These are phyloP conservation scores for Toxonevra muliebris DNA, from an alignment of 2,888 invertebrate genomes.

Conservation along the genomic window DNA sequence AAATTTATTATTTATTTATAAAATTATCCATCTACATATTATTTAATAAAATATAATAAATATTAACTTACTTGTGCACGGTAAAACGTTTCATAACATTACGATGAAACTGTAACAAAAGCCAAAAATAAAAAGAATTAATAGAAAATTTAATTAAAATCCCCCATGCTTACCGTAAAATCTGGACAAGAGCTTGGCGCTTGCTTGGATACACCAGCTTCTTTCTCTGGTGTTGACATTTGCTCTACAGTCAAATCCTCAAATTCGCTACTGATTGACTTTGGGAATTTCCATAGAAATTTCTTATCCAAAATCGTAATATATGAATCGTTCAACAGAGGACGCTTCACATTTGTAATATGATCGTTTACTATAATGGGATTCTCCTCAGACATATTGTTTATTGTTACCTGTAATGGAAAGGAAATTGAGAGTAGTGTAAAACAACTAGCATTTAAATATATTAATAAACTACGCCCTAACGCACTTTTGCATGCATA, in stretches of 20 bases:
- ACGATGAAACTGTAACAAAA: conserved; percentile 39
- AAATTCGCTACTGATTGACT: conserved; percentile 27
- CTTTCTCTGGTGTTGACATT: conserved; percentile 43
- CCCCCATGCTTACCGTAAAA: conserved; percentile 48
- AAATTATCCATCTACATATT: too few species aligned
- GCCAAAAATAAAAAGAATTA: conserved; percentile 3
- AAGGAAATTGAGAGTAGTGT: too few species aligned
- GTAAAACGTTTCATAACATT: conserved; percentile 52
- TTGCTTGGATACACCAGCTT: conserved; percentile 43
- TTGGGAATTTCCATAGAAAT: conserved; percentile 57
- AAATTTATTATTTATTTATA: too few species aligned
- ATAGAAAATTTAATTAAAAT: conserved; percentile 13
- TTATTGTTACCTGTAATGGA: conserved; percentile 54
- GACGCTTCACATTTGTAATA: conserved; percentile 49
- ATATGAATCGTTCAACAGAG: conserved; percentile 51
- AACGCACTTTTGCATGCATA: too few species aligned
- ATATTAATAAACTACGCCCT: too few species aligned
- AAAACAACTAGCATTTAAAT: too few species aligned
- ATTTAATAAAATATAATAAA: not conserved
- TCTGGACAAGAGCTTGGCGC: conserved; percentile 58
- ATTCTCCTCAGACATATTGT: conserved; percentile 51
- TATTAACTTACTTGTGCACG: conserved; percentile 57
- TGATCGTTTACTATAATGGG: conserved; percentile 55
- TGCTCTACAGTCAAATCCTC: conserved; percentile 29
- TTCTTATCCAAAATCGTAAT: conserved; percentile 55